These are phyloP conservation scores for Diplodus sargus DNA, from an alignment of 2,797 vertebrate genomes.

Conservation along the genomic window DNA sequence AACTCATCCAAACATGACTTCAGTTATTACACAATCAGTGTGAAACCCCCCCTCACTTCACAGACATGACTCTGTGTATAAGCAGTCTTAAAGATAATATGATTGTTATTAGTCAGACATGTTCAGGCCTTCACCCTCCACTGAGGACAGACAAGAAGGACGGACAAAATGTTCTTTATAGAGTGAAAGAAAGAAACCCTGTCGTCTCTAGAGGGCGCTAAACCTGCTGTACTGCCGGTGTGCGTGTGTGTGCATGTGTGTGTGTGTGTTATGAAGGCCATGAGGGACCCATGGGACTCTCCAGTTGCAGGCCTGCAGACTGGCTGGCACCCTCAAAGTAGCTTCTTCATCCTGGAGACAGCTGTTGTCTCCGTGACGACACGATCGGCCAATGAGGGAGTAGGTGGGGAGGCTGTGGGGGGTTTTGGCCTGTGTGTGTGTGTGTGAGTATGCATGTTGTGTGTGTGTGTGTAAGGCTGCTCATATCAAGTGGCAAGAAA, in stretches of 20 bases:
- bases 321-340: constrained; percentile 92
- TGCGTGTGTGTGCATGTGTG: constrained; percentile 31
- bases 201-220: constrained; percentile 78
- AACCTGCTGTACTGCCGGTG: constrained; percentile 51
- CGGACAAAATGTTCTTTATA: constrained; percentile 18
- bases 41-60: neutral
- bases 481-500: constrained; percentile 65
- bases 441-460: constrained; percentile 23
- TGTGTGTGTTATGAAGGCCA: constrained; percentile 75
- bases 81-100: neutral
- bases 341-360: constrained; percentile 91
- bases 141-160: constrained; percentile 45
- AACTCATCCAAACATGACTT: constrained; percentile 2
- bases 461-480: constrained; percentile 32
- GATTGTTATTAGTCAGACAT: neutral
- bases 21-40: neutral
- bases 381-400: constrained; percentile 79
- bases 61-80: neutral
- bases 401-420: constrained; percentile 45
- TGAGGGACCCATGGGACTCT: constrained; percentile 82
- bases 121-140: neutral
- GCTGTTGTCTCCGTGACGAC: constrained; percentile 90
- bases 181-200: constrained; percentile 1
- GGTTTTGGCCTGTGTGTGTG: constrained; percentile 42
- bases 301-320: constrained; percentile 90